Percentiles rank a stretch among this genome's conserved stretches.
Conservation (phyloP, 2,888 invertebrate species). For the Apocheima hispidaria region DNA sequence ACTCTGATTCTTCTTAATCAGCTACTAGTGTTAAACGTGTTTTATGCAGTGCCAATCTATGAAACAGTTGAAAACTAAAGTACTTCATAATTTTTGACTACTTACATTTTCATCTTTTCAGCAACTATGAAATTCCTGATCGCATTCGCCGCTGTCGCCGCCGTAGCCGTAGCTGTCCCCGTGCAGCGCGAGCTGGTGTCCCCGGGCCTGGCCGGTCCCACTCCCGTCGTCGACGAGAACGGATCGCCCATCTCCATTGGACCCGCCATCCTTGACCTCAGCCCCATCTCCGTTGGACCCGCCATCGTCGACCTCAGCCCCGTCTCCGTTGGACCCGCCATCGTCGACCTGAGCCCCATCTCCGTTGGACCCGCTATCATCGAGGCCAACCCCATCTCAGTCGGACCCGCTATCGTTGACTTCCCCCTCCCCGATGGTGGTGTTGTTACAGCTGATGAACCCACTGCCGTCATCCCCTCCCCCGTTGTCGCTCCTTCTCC, state of each 20-base stretch:
- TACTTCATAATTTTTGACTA: background rate
- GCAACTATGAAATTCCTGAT: constrained; percentile 49
- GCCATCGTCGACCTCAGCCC: constrained; percentile 55
- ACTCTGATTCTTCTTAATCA: too few species aligned
- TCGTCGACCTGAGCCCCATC: constrained; percentile 31
- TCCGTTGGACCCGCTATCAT: constrained; percentile 34
- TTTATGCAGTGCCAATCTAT: background rate
- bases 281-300: constrained; percentile 36
- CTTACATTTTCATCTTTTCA: constrained; percentile 25
- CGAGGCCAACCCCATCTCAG: constrained; percentile 21
- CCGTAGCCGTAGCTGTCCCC: constrained; percentile 49
- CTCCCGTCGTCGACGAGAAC: constrained; percentile 40
- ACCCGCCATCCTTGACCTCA: constrained; percentile 42
- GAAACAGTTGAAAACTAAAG: background rate
- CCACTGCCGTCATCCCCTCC: constrained; percentile 42
- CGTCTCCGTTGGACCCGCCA: constrained; percentile 39
- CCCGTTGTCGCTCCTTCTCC: constrained; percentile 36
- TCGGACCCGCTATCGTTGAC: constrained; percentile 42
- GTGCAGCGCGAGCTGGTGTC: constrained; percentile 42
- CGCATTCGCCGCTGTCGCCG: constrained; percentile 50
- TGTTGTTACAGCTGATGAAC: too few species aligned
- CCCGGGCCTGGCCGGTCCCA: constrained; percentile 46
- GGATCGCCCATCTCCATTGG: constrained; percentile 43
- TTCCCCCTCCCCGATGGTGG: constrained; percentile 40
- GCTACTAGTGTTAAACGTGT: background rate